Evolutionary conservation across 1,140 invertebrate genomes (phyloP).

Genomic region (Drosophila lacteicornis): DNA sequence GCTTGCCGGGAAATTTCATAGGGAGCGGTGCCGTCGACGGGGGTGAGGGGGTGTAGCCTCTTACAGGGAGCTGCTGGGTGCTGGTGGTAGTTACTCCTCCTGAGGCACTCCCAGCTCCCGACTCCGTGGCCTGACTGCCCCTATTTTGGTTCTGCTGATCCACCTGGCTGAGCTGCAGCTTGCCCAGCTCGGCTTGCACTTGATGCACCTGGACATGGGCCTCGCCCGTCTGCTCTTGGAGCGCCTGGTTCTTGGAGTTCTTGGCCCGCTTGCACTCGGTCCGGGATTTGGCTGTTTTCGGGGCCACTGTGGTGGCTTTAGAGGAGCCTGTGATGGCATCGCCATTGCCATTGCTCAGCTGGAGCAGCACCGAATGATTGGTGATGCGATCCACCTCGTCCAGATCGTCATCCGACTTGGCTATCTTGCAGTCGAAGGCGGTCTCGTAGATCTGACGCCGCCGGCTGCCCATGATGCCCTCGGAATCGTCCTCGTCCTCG

Average conservation of each 20-base stretch:
- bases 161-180: constrained; percentile 82
- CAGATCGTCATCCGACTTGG: constrained; percentile 92
- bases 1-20: constrained; percentile 89
- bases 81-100: constrained; percentile 25
- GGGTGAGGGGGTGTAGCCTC: constrained; percentile 90
- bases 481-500: constrained; percentile 44
- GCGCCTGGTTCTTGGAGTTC: constrained; percentile 81
- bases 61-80: constrained; percentile 86
- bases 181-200: constrained; percentile 86
- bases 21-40: constrained; percentile 92
- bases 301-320: not conserved
- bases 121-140: not conserved
- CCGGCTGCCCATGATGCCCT: constrained; percentile 82
- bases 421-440: constrained; percentile 94
- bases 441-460: constrained; percentile 93
- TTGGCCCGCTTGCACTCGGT: constrained; percentile 78
- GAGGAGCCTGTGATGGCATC: not conserved
- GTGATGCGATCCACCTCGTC: constrained; percentile 92
- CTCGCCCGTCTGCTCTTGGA: constrained; percentile 67
- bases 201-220: constrained; percentile 60
- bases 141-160: constrained; percentile 69
- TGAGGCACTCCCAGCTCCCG: not conserved
- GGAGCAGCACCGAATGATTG: constrained; percentile 90
- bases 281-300: constrained; percentile 54
- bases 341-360: constrained; percentile 85